These are phyloP conservation scores for Ennomos fuscantarius DNA, from an alignment of 2,888 invertebrate species.

Conservation along the genomic window DNA sequence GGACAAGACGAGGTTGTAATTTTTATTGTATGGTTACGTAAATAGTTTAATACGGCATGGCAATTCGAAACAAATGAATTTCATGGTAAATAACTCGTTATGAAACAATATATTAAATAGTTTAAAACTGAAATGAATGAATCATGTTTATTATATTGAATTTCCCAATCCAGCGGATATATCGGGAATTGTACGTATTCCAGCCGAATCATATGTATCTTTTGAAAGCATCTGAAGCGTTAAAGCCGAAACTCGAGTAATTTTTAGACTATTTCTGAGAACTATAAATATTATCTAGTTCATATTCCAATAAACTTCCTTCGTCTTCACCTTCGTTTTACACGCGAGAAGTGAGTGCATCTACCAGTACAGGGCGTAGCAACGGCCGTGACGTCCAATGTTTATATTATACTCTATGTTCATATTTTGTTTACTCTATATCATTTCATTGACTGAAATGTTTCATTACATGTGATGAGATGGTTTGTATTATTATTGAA, in stretches of 20 bases:
- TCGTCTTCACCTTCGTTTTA: constrained; percentile 69
- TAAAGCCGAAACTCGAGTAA: constrained; percentile 63
- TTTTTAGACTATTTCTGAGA: constrained; percentile 72
- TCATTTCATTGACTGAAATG: constrained; percentile 78
- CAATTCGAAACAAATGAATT: too few species aligned
- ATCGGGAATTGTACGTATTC: constrained; percentile 39
- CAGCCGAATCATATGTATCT: constrained; percentile 37
- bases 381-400: constrained; percentile 70
- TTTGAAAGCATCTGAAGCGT: constrained; percentile 44
- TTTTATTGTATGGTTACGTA: constrained; percentile 15
- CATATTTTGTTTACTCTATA: constrained; percentile 75
- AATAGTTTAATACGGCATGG: too few species aligned
- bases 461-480: constrained; percentile 53
- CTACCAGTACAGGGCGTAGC: constrained; percentile 65
- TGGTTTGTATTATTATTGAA: constrained; percentile 12
- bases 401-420: constrained; percentile 70
- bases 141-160: constrained; percentile 43
- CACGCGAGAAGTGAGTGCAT: constrained; percentile 67
- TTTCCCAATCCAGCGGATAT: constrained; percentile 45
- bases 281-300: constrained; percentile 78
- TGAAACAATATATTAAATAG: too few species aligned
- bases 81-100: too few species aligned
- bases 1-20: too few species aligned
- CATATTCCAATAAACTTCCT: constrained; percentile 76
- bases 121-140: constrained; percentile 43